Evolutionary conservation across 2,797 vertebrate genomes (phyloP), one percentile per base, ranked within the genome.

Genomic region (Distichodus sexfasciatus): DNA sequence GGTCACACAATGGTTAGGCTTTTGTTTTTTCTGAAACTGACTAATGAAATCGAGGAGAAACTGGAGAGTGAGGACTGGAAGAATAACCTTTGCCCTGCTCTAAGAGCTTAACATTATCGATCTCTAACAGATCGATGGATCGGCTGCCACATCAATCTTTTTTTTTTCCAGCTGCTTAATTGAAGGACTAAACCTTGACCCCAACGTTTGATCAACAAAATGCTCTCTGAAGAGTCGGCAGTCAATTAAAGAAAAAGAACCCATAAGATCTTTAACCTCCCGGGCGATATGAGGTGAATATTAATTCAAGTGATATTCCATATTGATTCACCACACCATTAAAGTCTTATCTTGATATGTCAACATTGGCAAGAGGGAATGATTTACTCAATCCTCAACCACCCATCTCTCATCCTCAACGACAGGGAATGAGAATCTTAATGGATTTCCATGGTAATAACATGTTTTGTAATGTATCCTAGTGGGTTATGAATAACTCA

Each of bases 391-490:
- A 69, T 69, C 50, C 59, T 68, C 41, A 57, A 57, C n/a, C n/a
- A n/a, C n/a, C n/a, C n/a, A 74, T 17, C 31, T 68, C 41, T 33
- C 29, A 62, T 54, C 40, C n/a, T n/a, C n/a, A n/a, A 61, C 41
- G 51, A 33, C 48, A 7, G 63, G 53, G 19, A 7, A 74, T 40
- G 41, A 62, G 8, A 23, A 31, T 60, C 17, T 23, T 72, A 76
- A 76, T 76, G 66, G 41, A 60, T 78, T 73, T 29, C 67, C 35
- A 53, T 21, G 59, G 65, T 59, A 69, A 54, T 71, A 69, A 66
- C 62, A 47, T 69, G 17, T 58, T 69, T 59, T 58, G 48, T 67
- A 44, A 68, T 70, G 55, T 68, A 72, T 66, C 46, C 40, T 76
- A 72, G 72, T 71, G 65, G 55, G 26, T 29, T 58, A 46, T 74